Conservation (phyloP, 2,888 invertebrate species). For the Tromatobia lineatoria region DNA sequence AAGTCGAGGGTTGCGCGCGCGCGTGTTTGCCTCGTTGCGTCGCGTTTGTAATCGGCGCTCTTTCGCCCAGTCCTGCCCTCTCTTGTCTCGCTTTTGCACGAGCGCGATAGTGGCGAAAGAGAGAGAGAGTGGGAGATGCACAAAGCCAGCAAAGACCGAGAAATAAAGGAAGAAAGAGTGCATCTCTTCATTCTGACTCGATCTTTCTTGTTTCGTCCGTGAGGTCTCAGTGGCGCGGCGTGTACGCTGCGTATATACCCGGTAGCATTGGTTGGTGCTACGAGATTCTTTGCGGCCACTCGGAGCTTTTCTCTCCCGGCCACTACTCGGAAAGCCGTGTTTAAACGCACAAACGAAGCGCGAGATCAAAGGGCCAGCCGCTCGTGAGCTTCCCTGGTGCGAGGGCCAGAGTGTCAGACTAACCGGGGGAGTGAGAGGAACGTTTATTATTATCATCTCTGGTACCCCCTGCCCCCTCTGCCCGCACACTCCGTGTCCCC, state of each 20-base stretch:
- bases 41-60: conserved; percentile 53
- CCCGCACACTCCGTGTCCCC: conserved; percentile 49
- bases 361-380: conserved; percentile 74
- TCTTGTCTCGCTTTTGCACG: conserved; percentile 16
- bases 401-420: conserved; percentile 53
- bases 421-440: conserved; percentile 69
- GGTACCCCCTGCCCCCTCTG: conserved; percentile 47
- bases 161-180: conserved; percentile 38
- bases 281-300: conserved; percentile 78
- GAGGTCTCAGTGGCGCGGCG: conserved; percentile 1
- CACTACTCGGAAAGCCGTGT: conserved; percentile 80
- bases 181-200: conserved; percentile 57
- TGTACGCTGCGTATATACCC: background rate
- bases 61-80: conserved; percentile 27
- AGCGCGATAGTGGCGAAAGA: conserved; percentile 33
- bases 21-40: conserved; percentile 35
- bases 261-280: conserved; percentile 24
- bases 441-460: conserved; percentile 81
- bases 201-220: conserved; percentile 52
- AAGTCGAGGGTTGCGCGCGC: conserved; percentile 40
- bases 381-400: conserved; percentile 50
- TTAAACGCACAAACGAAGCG: conserved; percentile 84
- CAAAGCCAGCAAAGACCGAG: conserved; percentile 25
- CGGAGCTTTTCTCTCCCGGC: conserved; percentile 75
- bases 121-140: conserved; percentile 28